phyloP scores from a whole-genome alignment of 2,888 invertebrate species.

The Oscheius myriophilus region DNA sequence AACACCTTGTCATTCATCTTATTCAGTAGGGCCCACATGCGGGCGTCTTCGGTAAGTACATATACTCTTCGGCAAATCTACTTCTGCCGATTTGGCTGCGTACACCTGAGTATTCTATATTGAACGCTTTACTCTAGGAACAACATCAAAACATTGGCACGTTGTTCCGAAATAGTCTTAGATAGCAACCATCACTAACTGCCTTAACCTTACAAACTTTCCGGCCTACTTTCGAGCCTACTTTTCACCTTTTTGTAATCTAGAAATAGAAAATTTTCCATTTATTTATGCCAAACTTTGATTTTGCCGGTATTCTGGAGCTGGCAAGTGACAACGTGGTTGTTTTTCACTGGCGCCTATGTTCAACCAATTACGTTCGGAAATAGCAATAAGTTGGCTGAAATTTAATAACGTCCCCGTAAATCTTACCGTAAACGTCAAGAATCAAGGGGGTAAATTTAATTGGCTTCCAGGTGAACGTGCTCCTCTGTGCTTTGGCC shows the following conservation, averaged over 20 bases:
- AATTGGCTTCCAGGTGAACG: conserved; percentile 52
- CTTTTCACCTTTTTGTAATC: no score
- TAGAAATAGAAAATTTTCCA: no score
- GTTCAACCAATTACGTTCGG: no score
- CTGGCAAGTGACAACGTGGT: neutral
- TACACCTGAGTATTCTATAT: no score
- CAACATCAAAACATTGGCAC: no score
- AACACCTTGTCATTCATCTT: conserved; percentile 59
- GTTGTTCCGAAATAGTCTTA: no score
- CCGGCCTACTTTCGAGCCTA: neutral
- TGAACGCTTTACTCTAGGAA: no score
- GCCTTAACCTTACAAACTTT: neutral
- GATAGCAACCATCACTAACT: neutral
- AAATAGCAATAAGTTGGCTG: neutral
- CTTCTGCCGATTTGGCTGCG: no score
- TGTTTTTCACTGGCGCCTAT: neutral
- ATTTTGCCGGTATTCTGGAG: neutral
- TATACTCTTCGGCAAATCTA: no score
- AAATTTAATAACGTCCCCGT: neutral
- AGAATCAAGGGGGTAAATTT: neutral
- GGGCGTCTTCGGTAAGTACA: conserved; percentile 52
- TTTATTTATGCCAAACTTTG: no score
- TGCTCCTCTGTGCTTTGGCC: conserved; percentile 62
- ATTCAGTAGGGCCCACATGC: conserved; percentile 62
- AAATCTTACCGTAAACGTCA: neutral